A percentile compares a stretch with the other conserved stretches of the same genome.
phyloP scores from a whole-genome alignment of 2,888 invertebrate species.

The Scrobipalpa costella region DNA sequence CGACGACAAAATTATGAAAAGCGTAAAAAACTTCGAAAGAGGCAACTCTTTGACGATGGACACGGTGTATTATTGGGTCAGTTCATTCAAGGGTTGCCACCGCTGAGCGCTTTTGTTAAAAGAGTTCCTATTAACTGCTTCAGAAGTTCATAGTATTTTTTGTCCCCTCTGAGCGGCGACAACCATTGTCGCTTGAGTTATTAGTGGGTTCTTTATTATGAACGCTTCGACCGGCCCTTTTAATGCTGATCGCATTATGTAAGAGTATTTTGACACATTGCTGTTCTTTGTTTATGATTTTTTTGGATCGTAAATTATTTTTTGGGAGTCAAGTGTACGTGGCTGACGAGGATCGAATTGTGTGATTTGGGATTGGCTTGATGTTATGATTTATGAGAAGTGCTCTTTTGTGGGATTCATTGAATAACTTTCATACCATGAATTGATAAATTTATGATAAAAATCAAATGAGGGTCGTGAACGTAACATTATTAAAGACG shows the following conservation, averaged over 20 bases:
- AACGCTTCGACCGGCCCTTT: slow-evolving; percentile 49
- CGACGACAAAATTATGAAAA: slow-evolving; percentile 49
- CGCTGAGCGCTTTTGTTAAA: slow-evolving; percentile 58
- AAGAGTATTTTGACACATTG: slow-evolving; percentile 77
- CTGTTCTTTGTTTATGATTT: slow-evolving; percentile 68
- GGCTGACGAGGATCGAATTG: slow-evolving; percentile 66
- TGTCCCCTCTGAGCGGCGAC: slow-evolving; percentile 54
- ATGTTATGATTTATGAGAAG: slow-evolving; percentile 66
- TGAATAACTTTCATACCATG: slow-evolving; percentile 10
- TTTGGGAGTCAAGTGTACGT: slow-evolving; percentile 41
- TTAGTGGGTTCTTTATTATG: slow-evolving; percentile 59
- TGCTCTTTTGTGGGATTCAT: slow-evolving; percentile 40
- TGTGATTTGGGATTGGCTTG: slow-evolving; percentile 60
- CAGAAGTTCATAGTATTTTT: slow-evolving; percentile 78
- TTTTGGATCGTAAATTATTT: slow-evolving; percentile 69
- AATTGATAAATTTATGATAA: slow-evolving; percentile 1
- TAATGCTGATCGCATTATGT: slow-evolving; percentile 64
- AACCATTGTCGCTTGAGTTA: slow-evolving; percentile 56
- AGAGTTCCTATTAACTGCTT: slow-evolving; percentile 71
- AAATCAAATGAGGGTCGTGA: background rate
- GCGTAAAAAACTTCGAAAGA: slow-evolving; percentile 46
- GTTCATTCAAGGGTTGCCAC: slow-evolving; percentile 60
- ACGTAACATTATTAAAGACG: no score
- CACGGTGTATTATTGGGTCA: slow-evolving; percentile 64
- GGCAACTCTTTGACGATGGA: slow-evolving; percentile 56